phyloP scores from a whole-genome alignment of 1,140 invertebrate genomes.

The Philotrypesis tridentata region DNA sequence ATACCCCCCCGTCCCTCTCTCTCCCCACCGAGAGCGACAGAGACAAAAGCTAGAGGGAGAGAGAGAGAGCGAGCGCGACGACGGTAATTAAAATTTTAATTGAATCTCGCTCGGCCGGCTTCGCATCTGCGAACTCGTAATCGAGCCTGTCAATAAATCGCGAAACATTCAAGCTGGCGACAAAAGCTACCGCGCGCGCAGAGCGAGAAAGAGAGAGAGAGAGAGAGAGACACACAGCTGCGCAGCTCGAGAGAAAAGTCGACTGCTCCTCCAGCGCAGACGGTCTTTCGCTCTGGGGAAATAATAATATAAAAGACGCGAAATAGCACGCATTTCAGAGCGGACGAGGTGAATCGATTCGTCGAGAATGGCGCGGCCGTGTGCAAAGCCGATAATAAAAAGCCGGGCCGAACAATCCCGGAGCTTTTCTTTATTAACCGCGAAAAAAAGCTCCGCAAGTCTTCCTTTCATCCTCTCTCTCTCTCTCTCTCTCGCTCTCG shows the following conservation, averaged over 20 bases:
- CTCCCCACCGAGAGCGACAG: neutral
- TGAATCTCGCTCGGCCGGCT: conserved; percentile 26
- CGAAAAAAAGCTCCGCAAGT: neutral
- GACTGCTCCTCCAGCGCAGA: neutral
- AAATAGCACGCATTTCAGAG: conserved; percentile 26
- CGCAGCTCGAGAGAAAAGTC: conserved; percentile 31
- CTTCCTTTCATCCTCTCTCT: neutral
- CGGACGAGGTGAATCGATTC: conserved; percentile 62
- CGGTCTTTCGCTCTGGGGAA: neutral
- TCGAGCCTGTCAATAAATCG: conserved; percentile 45
- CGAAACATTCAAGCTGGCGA: neutral
- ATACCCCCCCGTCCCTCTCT: too few relatives aligned
- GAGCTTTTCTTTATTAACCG: conserved; percentile 30
- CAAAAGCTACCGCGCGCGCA: conserved; percentile 14
- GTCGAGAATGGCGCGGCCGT: conserved; percentile 49
- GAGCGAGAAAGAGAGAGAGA: conserved; percentile 23
- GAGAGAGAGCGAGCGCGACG: neutral
- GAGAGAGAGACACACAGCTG: too few relatives aligned
- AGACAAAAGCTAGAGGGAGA: neutral
- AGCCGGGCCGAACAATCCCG: conserved; percentile 55
- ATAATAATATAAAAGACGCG: conserved; percentile 15
- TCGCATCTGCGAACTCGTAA: conserved; percentile 39
- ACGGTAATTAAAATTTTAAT: conserved; percentile 46
- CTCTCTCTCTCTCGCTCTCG: neutral
- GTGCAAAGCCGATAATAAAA: conserved; percentile 62